These are phyloP conservation scores for Neodiprion lecontei DNA, from an alignment of 1,140 invertebrate species.

Conservation along the genomic window DNA sequence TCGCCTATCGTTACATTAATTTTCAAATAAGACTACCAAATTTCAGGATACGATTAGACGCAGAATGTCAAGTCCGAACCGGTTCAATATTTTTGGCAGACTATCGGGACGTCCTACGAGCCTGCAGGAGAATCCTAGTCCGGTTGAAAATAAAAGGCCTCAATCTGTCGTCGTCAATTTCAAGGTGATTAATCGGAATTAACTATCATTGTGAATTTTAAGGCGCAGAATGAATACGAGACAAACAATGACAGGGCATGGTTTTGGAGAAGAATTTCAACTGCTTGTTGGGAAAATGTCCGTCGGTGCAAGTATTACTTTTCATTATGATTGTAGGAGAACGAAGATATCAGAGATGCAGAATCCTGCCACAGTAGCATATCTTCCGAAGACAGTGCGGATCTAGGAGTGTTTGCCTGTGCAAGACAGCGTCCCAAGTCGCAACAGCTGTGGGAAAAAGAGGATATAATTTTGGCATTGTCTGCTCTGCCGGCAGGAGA, in stretches of 20 bases:
- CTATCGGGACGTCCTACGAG: constrained; percentile 29
- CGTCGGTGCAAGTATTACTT: constrained; percentile 6
- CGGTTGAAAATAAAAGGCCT: constrained; percentile 21
- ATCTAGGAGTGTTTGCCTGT: constrained; percentile 31
- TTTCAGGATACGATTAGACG: neutral
- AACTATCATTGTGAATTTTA: too few relatives aligned
- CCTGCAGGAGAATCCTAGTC: constrained; percentile 25
- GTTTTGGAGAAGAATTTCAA: neutral
- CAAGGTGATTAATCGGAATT: constrained; percentile 25
- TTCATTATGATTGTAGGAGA: constrained; percentile 30
- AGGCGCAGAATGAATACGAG: neutral
- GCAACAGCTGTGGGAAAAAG: constrained; percentile 47
- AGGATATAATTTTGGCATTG: constrained; percentile 45
- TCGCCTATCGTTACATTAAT: too few relatives aligned
- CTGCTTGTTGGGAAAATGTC: neutral
- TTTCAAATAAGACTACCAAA: neutral
- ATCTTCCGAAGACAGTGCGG: constrained; percentile 46
- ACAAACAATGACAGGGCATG: neutral
- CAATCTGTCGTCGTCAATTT: constrained; percentile 32
- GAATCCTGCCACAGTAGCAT: constrained; percentile 38
- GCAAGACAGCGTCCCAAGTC: constrained; percentile 37
- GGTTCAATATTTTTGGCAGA: constrained; percentile 26
- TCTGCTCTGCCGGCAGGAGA: constrained; percentile 52
- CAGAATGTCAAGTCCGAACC: constrained; percentile 3
- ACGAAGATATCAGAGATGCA: constrained; percentile 45